Evolutionary conservation across 2,113 vertebrate species (phyloP), one percentile per base, ranked within the genome.

Genomic region (Oncorhynchus kisutch): DNA sequence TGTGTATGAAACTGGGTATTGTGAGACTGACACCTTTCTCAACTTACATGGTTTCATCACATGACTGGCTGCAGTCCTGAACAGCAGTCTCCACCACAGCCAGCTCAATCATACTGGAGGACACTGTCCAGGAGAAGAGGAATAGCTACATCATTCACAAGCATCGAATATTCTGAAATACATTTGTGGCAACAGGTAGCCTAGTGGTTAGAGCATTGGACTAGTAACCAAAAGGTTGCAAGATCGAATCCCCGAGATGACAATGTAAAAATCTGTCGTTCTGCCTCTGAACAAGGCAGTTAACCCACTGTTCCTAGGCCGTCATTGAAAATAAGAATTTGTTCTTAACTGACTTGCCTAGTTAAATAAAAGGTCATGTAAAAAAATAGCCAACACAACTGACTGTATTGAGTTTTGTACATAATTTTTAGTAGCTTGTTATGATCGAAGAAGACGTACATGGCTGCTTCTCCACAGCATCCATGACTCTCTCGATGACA

Each of bases 391-490:
- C n/a, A 62, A 20, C 5, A 62, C 12, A 62, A 7, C 18, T 62
- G 59, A n/a, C 59, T n/a, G 59, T 60, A 11, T 24, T 62, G 7
- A 8, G 8, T 60, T 5, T 60, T 60, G 18, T 22, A 20, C 59
- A 60, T 60, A 0, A 24, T 22, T 8, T 8, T 62, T 9, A 62
- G 59, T 57, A 18, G 54, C 7, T 20, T 6, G 54, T 62, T 62
- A 62, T 62, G 3, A 62, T 16, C 18, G 1, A 22, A 62, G 7
- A 22, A 62, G 20, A 93, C 96, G 93, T 83, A 99, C 97, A 86
- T 11, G 96, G 95, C 39, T 98, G 97, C 66, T 98, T 99, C 81
- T 99, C 97, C 72, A 98, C 90, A 0, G 95, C 93, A 83, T 99
- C 96, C 5, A 98, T 93, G 74, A 99, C 92, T 81, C 86, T 94